These are phyloP conservation scores for Lagopus leucura DNA, from an alignment of 2,113 vertebrate species.

Conservation along the genomic window DNA sequence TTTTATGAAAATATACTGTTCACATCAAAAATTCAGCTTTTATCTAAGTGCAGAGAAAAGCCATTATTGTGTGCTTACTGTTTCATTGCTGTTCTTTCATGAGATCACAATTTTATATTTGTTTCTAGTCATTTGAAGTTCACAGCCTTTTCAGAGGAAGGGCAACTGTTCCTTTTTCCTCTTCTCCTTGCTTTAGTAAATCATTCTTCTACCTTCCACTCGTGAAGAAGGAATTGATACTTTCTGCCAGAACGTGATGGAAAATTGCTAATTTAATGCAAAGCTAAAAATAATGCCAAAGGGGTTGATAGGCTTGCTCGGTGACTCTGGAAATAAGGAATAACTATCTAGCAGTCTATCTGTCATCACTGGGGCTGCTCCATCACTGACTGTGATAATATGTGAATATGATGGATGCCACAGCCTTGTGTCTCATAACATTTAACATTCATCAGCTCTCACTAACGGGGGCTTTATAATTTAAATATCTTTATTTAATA, in stretches of 20 bases:
- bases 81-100: slow-evolving; percentile 77
- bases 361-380: slow-evolving; percentile 90
- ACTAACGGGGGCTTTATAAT: slow-evolving; percentile 88
- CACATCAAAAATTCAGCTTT: slow-evolving; percentile 87
- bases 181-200: slow-evolving; percentile 44
- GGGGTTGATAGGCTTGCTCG: slow-evolving; percentile 79
- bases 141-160: slow-evolving; percentile 47
- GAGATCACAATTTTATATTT: slow-evolving; percentile 82
- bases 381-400: slow-evolving; percentile 93
- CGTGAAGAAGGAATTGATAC: slow-evolving; percentile 74
- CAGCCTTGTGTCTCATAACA: slow-evolving; percentile 77
- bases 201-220: slow-evolving; percentile 57
- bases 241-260: slow-evolving; percentile 70
- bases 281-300: slow-evolving; percentile 80
- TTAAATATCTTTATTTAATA: slow-evolving; percentile 93
- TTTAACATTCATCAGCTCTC: slow-evolving; percentile 84
- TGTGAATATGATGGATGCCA: slow-evolving; percentile 89
- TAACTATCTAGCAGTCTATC: slow-evolving; percentile 92
- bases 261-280: slow-evolving; percentile 89
- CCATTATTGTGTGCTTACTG: slow-evolving; percentile 81
- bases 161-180: slow-evolving; percentile 26
- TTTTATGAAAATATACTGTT: slow-evolving; percentile 93
- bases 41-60: slow-evolving; percentile 84
- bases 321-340: slow-evolving; percentile 81
- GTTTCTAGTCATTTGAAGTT: slow-evolving; percentile 75